A percentile compares a stretch with the other conserved stretches of the same genome.
Conservation (phyloP, 2,888 invertebrate species). For the Campopleginae sp. region DNA sequence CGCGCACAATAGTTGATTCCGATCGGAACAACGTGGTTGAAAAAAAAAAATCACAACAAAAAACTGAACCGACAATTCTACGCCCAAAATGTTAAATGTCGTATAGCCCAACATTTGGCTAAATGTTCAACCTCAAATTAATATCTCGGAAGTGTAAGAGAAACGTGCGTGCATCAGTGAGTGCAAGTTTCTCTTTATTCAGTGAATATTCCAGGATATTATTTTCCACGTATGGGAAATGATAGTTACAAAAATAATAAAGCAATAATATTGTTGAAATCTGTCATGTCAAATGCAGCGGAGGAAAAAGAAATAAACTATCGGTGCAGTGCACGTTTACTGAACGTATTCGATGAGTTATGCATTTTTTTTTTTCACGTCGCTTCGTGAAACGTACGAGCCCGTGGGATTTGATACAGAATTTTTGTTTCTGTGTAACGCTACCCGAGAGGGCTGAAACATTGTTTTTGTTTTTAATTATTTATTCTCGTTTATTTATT, state of each 20-base stretch:
- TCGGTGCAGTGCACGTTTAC: constrained; percentile 19
- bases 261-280: constrained; percentile 1
- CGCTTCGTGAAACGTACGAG: constrained; percentile 7
- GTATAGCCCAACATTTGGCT: neutral
- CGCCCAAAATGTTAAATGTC: neutral
- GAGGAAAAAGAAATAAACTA: neutral
- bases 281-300: neutral
- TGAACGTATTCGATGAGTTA: constrained; percentile 22
- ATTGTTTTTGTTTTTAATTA: neutral
- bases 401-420: constrained; percentile 14
- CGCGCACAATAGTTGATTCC: neutral
- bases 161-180: neutral
- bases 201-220: neutral
- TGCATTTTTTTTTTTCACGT: constrained; percentile 5
- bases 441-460: constrained; percentile 11
- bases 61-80: neutral
- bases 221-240: neutral
- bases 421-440: constrained; percentile 4
- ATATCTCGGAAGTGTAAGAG: neutral
- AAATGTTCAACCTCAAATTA: neutral
- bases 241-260: neutral
- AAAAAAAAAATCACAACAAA: too few relatives aligned
- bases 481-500: constrained; percentile 2
- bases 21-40: neutral
- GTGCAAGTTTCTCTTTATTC: neutral